Conservation (phyloP, 2,888 invertebrate genomes). For the Meteorus cinctellus region DNA sequence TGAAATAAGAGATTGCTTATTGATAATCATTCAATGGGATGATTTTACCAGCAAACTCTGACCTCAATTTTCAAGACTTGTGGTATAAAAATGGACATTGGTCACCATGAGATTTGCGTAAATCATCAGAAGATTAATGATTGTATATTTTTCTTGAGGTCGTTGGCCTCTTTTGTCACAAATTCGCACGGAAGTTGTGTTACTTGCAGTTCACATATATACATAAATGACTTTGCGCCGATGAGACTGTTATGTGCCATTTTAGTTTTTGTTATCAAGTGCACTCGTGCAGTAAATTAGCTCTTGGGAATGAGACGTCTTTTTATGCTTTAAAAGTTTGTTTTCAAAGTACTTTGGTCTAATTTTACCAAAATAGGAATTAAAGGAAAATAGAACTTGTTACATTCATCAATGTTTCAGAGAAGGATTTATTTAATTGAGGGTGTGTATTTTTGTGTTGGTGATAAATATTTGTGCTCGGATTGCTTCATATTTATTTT, state of each 20-base stretch:
- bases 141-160: neutral
- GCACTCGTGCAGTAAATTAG: constrained; percentile 17
- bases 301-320: constrained; percentile 33
- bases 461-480: neutral
- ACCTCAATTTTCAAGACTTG: constrained; percentile 12
- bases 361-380: neutral
- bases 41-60: neutral
- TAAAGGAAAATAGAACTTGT: neutral
- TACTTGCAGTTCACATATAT: neutral
- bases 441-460: too few relatives aligned
- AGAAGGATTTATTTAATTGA: too few relatives aligned
- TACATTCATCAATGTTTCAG: neutral
- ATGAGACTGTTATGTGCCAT: constrained; percentile 5
- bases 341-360: neutral
- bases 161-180: constrained; percentile 12
- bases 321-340: constrained; percentile 4
- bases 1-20: neutral
- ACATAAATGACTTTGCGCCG: neutral
- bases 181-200: constrained; percentile 19
- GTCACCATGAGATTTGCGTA: constrained; percentile 9
- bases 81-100: neutral
- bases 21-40: neutral
- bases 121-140: constrained; percentile 10
- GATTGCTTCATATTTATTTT: neutral
- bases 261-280: constrained; percentile 20